Conservation (phyloP, 2,113 vertebrate genomes). For the Stictonetta naevosa region DNA sequence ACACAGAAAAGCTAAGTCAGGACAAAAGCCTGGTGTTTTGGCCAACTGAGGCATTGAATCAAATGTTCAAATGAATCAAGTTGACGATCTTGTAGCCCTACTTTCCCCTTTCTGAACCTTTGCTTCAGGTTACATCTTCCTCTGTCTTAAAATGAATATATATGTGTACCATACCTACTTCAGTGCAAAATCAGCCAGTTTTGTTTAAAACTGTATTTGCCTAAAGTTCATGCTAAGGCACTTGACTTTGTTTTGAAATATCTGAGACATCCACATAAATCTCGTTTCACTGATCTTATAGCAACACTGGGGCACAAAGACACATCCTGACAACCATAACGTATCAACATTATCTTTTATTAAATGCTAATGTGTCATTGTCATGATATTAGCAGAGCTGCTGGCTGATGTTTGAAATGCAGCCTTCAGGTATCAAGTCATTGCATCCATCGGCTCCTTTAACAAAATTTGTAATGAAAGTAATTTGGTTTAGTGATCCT, state of each 20-base stretch:
- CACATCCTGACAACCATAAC: neutral
- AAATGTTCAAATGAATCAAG: neutral
- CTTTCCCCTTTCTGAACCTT: neutral
- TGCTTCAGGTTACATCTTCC: neutral
- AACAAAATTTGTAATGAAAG: neutral
- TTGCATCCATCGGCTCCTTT: neutral
- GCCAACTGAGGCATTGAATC: neutral
- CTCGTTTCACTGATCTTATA: neutral
- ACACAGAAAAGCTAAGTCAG: neutral
- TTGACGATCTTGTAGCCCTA: neutral
- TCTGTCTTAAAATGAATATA: neutral
- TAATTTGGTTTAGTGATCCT: neutral
- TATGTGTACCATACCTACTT: fast-evolving
- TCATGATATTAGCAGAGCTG: neutral
- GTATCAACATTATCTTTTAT: neutral
- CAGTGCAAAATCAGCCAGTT: neutral
- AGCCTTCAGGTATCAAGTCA: neutral
- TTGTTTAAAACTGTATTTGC: neutral
- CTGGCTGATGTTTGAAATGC: neutral
- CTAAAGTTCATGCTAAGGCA: neutral
- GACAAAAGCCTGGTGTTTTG: neutral
- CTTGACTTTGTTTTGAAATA: neutral
- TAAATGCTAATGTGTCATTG: neutral
- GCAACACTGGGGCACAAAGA: neutral
- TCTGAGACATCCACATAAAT: neutral